Percentiles rank a stretch among this genome's conserved stretches.
phyloP scores from a whole-genome alignment of 2,113 vertebrate genomes.

The Malurus cyaneus region DNA sequence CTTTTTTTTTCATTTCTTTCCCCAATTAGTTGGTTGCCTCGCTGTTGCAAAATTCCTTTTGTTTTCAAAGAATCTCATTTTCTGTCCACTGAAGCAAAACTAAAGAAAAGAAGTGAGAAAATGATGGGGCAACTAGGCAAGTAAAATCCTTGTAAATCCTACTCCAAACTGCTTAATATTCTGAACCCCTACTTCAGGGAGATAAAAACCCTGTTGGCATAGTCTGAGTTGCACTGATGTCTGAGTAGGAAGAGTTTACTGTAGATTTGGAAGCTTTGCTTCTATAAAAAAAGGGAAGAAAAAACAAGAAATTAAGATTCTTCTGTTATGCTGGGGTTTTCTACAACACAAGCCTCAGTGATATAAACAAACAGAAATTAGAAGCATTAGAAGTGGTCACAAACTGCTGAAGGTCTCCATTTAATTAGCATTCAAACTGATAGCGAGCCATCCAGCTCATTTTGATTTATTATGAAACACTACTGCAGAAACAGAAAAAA shows the following conservation, averaged over 20 bases:
- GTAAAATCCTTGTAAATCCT: conserved; percentile 56
- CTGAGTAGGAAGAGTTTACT: conserved; percentile 17
- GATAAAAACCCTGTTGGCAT: conserved; percentile 2
- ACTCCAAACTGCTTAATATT: conserved; percentile 39
- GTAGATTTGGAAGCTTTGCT: neutral
- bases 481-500: conserved; percentile 61
- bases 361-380: conserved; percentile 49
- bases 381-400: conserved; percentile 41
- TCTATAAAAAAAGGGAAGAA: neutral
- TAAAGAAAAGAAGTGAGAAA: conserved; percentile 32
- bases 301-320: conserved; percentile 9
- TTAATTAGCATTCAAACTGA: conserved; percentile 58
- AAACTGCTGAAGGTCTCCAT: conserved; percentile 41
- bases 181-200: conserved; percentile 32
- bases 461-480: conserved; percentile 52
- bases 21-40: neutral
- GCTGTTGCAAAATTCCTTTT: neutral
- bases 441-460: conserved; percentile 26
- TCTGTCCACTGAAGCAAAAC: conserved; percentile 29
- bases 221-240: neutral
- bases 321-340: neutral
- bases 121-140: conserved; percentile 14
- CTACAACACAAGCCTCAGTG: neutral
- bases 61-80: neutral
- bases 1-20: neutral